phyloP scores from a whole-genome alignment of 2,113 vertebrate species.

The Hypomesus transpacificus region DNA sequence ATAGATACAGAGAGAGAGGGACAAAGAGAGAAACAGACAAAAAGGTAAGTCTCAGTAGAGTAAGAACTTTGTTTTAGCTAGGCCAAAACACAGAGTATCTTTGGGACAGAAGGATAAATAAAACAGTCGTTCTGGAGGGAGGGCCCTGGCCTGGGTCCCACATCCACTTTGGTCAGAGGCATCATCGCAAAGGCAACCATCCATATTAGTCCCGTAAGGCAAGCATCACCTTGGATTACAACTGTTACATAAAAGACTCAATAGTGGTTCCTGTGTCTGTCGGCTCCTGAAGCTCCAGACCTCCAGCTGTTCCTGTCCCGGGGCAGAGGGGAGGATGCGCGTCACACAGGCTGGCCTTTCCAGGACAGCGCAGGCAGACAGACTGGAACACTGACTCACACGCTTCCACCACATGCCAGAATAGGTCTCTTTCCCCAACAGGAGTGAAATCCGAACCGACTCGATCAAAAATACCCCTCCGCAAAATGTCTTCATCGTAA shows the following conservation, averaged over 20 bases:
- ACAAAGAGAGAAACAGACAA: too few species aligned
- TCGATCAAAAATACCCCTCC: constrained; percentile 3
- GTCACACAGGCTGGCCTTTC: constrained; percentile 48
- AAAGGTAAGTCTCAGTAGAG: too few species aligned
- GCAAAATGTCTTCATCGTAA: constrained; percentile 1
- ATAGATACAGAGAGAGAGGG: too few species aligned
- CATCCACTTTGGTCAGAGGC: too few species aligned
- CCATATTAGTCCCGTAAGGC: constrained; percentile 44
- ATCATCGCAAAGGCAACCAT: neutral
- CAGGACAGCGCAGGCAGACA: neutral
- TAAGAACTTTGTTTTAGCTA: too few species aligned
- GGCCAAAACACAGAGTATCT: too few species aligned
- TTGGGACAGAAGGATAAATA: too few species aligned
- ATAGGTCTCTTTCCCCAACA: neutral
- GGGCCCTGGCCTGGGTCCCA: too few species aligned
- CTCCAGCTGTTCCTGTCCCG: constrained; percentile 43
- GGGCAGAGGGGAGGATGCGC: constrained; percentile 81
- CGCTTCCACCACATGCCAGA: constrained; percentile 3
- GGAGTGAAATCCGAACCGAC: constrained; percentile 1
- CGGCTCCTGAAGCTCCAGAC: constrained; percentile 24
- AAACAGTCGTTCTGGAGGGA: too few species aligned
- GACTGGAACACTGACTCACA: constrained; percentile 19
- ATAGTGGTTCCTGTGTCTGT: constrained; percentile 9
- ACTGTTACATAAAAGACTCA: constrained; percentile 58
- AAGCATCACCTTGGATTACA: constrained; percentile 56